Evolutionary conservation across 2,888 invertebrate genomes (phyloP), one percentile per base, ranked within the genome.

Genomic region (Leistus spinibarbis): DNA sequence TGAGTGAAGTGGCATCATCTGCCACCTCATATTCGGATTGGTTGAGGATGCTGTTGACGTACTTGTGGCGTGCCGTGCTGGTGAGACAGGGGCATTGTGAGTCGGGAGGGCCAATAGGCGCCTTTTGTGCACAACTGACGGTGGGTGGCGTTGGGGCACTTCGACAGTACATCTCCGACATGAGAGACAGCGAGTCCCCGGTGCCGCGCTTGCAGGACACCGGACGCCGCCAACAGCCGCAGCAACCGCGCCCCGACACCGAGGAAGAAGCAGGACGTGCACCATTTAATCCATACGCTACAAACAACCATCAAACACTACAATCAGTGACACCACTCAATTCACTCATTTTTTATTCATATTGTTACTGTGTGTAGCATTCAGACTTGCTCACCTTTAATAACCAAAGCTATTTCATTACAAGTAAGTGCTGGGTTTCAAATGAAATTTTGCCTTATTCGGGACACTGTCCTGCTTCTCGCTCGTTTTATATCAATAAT

Each of bases 121-220:
- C 84, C 79, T 84, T 83, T 80, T 82, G 82, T 78, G 83, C 82
- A 78, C 86, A 84, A 76, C 69, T 66, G 16, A 24, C 81, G 53
- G 79, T 78, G 2, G 84, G 84, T 57, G 85, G 81, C 20, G 60
- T 60, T 17, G 81, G 76, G 19, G 79, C 77, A 60, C 80, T 83
- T 67, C 88, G 87, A 81, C 88, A 86, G 85, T 90, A 91, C 81
- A 91, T 87, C 82, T 90, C 90, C 71, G 90, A 89, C 86, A 89
- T 88, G 85, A 85, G 81, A 2, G 83, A 82, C 40, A 85, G 79
- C 79, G 85, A 85, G 78, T 84, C 85, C 77, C 76, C 40, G 40
- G 40, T 13, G 40, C 40, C 78, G 77, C 84, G 83, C 78, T 84
- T 85, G 78, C 80, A 80, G 80, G 82, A 82, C 69, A 76, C 77